phyloP scores from a whole-genome alignment of 2,797 vertebrate genomes.

The Takifugu rubripes region DNA sequence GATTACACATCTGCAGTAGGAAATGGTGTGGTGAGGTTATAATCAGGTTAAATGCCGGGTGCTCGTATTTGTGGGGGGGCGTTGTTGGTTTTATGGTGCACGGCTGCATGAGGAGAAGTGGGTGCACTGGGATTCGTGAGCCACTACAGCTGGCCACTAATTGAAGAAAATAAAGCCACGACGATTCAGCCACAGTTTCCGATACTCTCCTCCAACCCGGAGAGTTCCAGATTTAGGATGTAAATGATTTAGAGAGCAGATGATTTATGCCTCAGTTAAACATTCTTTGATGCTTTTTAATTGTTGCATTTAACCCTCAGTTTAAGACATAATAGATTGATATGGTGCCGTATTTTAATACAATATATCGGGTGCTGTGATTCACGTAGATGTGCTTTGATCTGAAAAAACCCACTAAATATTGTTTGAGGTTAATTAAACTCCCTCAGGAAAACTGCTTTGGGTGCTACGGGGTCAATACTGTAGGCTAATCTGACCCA shows the following conservation, averaged over 20 bases:
- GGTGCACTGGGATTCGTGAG: constrained; percentile 24
- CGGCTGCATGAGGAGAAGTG: constrained; percentile 10
- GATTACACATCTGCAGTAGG: constrained; percentile 43
- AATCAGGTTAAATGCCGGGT: constrained; percentile 55
- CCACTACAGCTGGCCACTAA: neutral
- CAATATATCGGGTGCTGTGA: neutral
- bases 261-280: too few species aligned
- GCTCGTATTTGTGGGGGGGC: constrained; percentile 31
- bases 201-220: neutral
- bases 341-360: too few species aligned
- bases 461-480: too few species aligned
- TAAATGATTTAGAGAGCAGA: too few species aligned
- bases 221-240: too few species aligned
- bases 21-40: constrained; percentile 53
- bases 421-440: neutral
- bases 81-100: constrained; percentile 32
- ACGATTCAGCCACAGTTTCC: constrained; percentile 27
- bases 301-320: too few species aligned
- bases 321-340: too few species aligned
- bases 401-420: neutral
- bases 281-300: too few species aligned
- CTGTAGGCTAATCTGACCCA: too few species aligned
- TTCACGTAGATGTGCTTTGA: neutral
- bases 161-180: neutral
- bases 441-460: neutral